A percentile compares a stretch with the other conserved stretches of the same genome.
phyloP scores from a whole-genome alignment of 1,140 invertebrate species.

The Calephelis nemesis region DNA sequence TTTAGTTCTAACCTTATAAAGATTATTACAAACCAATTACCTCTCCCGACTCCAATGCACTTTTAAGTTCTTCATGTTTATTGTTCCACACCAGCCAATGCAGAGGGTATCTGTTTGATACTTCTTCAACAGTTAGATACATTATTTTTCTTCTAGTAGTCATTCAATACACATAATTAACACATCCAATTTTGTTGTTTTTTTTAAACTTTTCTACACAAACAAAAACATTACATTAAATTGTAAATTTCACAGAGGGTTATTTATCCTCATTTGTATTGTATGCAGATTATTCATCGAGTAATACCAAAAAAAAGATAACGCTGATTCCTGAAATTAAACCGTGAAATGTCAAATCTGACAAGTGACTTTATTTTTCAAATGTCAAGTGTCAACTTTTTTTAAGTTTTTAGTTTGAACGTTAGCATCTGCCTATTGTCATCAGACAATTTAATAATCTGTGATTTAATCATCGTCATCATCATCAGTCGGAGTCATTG shows the following conservation, averaged over 20 bases:
- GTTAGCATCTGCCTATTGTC: no score
- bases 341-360: neutral
- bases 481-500: no score
- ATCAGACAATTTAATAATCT: no score
- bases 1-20: neutral
- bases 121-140: constrained; percentile 55
- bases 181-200: constrained; percentile 36
- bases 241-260: neutral
- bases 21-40: constrained; percentile 28
- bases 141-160: constrained; percentile 32
- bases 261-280: neutral
- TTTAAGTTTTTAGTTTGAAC: no score
- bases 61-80: constrained; percentile 52
- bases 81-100: constrained; percentile 73
- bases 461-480: no score
- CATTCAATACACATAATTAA: constrained; percentile 28
- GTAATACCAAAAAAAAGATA: neutral
- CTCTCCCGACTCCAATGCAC: constrained; percentile 46
- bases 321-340: neutral
- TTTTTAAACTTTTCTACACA: neutral
- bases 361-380: no score
- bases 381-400: no score
- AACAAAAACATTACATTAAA: neutral
- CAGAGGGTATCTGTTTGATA: constrained; percentile 56
- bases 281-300: neutral